These are phyloP conservation scores for Acanthurus tractus DNA, from an alignment of 2,797 vertebrate species.

Conservation along the genomic window DNA sequence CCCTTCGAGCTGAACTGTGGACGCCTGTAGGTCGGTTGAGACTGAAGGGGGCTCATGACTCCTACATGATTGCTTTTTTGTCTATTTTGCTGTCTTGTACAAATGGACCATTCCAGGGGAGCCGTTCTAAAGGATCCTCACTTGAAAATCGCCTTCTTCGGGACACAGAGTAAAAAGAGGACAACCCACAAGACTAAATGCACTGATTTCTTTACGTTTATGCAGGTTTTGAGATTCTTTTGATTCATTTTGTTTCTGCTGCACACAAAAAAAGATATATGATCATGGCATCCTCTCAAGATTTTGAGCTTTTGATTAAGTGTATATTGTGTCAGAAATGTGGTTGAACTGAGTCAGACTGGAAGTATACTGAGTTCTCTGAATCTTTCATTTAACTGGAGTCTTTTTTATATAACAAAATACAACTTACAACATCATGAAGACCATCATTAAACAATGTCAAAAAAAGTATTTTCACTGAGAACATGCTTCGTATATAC, in stretches of 20 bases:
- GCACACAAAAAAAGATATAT: slow-evolving; percentile 32
- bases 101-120: slow-evolving; percentile 66
- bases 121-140: slow-evolving; percentile 21
- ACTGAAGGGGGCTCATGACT: slow-evolving; percentile 45
- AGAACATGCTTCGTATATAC: slow-evolving; percentile 16
- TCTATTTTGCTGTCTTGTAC: slow-evolving; percentile 58
- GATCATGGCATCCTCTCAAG: slow-evolving; percentile 31
- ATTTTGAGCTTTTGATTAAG: slow-evolving; percentile 39
- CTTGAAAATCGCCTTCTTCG: slow-evolving; percentile 48
- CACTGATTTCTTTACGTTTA: slow-evolving; percentile 58
- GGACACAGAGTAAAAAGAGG: slow-evolving; percentile 59
- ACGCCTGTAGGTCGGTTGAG: slow-evolving; percentile 44
- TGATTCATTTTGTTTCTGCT: slow-evolving; percentile 23
- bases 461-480: slow-evolving; percentile 8
- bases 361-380: slow-evolving; percentile 20
- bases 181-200: slow-evolving; percentile 45
- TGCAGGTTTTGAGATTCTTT: slow-evolving; percentile 17
- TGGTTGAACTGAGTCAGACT: slow-evolving; percentile 26
- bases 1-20: slow-evolving; percentile 53
- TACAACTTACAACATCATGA: slow-evolving; percentile 8
- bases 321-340: slow-evolving; percentile 59
- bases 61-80: slow-evolving; percentile 48
- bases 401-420: slow-evolving; percentile 25
- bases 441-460: slow-evolving; percentile 6
- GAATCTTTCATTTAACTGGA: slow-evolving; percentile 21